These are phyloP conservation scores for Xylota sylvarum DNA, from an alignment of 2,888 invertebrate species.

Conservation along the genomic window DNA sequence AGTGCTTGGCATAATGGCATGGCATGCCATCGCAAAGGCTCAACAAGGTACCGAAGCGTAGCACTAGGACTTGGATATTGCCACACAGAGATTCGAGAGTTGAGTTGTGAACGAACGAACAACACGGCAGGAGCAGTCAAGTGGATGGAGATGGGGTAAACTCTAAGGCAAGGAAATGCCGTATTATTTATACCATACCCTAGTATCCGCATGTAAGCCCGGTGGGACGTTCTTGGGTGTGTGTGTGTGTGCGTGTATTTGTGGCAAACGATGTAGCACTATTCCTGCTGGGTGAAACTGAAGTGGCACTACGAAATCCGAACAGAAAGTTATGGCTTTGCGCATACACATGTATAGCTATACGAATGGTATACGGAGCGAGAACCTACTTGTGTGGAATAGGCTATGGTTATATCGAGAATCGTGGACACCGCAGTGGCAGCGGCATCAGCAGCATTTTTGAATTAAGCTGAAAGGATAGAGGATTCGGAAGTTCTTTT, in stretches of 20 bases:
- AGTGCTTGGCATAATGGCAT: conserved; percentile 64
- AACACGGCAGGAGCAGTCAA: conserved; percentile 55
- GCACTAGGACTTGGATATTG: conserved; percentile 73
- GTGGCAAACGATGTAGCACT: conserved; percentile 73
- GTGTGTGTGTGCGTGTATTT: conserved; percentile 20
- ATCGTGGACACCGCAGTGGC: conserved; percentile 68
- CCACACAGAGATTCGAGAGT: conserved; percentile 73
- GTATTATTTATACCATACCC: conserved; percentile 75
- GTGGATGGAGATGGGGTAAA: conserved; percentile 59
- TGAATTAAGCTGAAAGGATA: conserved; percentile 74
- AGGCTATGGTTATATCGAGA: conserved; percentile 62
- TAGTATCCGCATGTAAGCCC: conserved; percentile 73
- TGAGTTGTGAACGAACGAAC: conserved; percentile 67
- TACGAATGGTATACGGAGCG: conserved; percentile 11
- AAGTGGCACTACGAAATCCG: conserved; percentile 75
- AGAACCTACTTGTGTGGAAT: conserved; percentile 65
- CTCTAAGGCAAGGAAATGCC: conserved; percentile 77
- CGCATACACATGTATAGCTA: conserved; percentile 53
- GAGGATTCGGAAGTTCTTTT: conserved; percentile 55
- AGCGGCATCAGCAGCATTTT: conserved; percentile 61
- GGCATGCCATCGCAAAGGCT: conserved; percentile 75
- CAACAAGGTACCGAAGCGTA: conserved; percentile 74
- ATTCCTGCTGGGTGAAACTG: conserved; percentile 74
- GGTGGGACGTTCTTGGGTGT: conserved; percentile 4
- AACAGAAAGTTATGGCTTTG: conserved; percentile 74